Evolutionary conservation across 2,888 invertebrate species (phyloP).

Genomic region (Andrena chrysosceles): DNA sequence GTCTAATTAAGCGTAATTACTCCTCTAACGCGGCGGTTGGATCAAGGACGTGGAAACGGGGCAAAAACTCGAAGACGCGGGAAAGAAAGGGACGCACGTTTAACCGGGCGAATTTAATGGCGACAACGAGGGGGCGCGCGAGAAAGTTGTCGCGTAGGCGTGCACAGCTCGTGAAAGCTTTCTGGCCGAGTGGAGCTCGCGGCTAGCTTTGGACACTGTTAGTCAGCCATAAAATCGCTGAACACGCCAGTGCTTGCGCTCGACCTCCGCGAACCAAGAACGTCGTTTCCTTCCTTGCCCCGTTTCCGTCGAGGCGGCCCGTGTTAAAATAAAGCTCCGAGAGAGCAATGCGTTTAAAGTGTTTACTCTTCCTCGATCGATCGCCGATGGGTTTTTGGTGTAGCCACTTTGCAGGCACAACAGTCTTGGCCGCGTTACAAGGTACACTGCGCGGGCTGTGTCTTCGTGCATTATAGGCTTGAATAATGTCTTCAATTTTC

Average conservation of each 20-base stretch:
- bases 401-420: conserved; percentile 35
- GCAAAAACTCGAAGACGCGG: not conserved
- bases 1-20: conserved; percentile 43
- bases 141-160: conserved; percentile 12
- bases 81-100: not conserved
- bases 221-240: conserved; percentile 64
- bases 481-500: not conserved
- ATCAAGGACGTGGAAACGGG: not conserved
- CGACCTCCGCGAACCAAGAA: conserved; percentile 7
- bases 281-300: conserved; percentile 5
- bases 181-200: conserved; percentile 55
- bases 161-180: conserved; percentile 44
- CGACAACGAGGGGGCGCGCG: not conserved
- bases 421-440: not conserved
- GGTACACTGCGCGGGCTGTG: not conserved
- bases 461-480: conserved; percentile 1
- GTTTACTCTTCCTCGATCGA: conserved; percentile 37
- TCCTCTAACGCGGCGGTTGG: not conserved
- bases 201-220: conserved; percentile 44
- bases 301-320: not conserved
- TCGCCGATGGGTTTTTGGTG: conserved; percentile 33
- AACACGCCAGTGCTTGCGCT: too few relatives aligned
- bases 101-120: conserved; percentile 1
- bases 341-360: conserved; percentile 8
- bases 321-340: conserved; percentile 25